Percentiles rank a stretch among this genome's conserved stretches.
Conservation (phyloP, 2,797 vertebrate species). For the Scomberomorus guttatus region DNA sequence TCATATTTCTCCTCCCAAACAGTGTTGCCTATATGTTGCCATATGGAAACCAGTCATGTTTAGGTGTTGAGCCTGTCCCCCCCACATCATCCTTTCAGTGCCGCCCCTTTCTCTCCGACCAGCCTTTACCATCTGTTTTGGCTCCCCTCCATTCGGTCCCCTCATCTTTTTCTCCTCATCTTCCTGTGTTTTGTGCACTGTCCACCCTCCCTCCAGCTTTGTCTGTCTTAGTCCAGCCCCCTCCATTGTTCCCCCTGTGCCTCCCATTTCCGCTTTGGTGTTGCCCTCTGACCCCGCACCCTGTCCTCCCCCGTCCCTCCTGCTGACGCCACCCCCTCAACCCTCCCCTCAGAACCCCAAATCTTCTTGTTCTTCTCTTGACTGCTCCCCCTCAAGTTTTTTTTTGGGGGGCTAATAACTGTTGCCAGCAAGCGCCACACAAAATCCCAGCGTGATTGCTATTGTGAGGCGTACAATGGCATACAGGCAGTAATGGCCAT, state of each 20-base stretch:
- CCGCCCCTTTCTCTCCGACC: conserved; percentile 64
- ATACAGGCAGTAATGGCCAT: conserved; percentile 82
- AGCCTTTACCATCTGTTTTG: conserved; percentile 85
- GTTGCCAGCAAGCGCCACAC: conserved; percentile 81
- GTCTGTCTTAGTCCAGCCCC: conserved; percentile 75
- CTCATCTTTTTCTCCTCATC: conserved; percentile 84
- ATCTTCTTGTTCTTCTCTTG: conserved; percentile 85
- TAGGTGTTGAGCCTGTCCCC: conserved; percentile 24
- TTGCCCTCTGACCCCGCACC: conserved; percentile 80
- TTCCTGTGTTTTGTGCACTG: conserved; percentile 85
- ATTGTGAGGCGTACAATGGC: conserved; percentile 84
- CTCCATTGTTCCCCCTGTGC: conserved; percentile 79
- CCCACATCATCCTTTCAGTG: conserved; percentile 41
- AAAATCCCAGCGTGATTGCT: conserved; percentile 82
- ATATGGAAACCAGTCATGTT: conserved; percentile 54
- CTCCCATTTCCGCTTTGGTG: conserved; percentile 83
- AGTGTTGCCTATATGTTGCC: conserved; percentile 18
- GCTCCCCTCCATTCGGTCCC: conserved; percentile 76
- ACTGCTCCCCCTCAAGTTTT: conserved; percentile 76
- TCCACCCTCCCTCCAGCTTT: conserved; percentile 77
- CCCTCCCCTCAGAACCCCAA: conserved; percentile 69
- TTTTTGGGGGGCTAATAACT: conserved; percentile 81
- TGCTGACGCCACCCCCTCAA: conserved; percentile 59
- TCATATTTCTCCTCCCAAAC: not conserved
- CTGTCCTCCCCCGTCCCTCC: conserved; percentile 60